Conservation (phyloP, 2,797 vertebrate species). For the Myotis pilosus region DNA sequence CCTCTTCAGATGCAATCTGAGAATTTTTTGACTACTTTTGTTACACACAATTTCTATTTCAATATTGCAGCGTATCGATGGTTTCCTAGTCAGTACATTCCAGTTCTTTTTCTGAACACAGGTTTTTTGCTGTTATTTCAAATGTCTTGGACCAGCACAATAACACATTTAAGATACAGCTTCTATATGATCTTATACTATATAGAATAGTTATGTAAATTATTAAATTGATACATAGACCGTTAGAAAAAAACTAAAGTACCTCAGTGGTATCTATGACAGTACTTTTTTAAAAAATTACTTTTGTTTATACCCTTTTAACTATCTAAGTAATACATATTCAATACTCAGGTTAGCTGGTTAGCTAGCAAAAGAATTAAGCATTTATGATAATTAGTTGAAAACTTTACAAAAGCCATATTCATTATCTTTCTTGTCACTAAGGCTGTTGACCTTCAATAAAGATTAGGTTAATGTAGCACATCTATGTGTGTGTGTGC, state of each 20-base stretch:
- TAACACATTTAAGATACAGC: constrained; percentile 45
- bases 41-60: constrained; percentile 77
- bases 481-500: background rate
- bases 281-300: background rate
- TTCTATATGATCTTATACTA: constrained; percentile 55
- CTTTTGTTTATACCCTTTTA: constrained; percentile 58
- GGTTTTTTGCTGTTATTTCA: constrained; percentile 52
- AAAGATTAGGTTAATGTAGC: constrained; percentile 66
- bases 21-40: constrained; percentile 70
- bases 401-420: constrained; percentile 76
- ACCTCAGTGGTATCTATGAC: constrained; percentile 61
- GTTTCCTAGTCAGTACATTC: constrained; percentile 46
- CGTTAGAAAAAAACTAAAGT: constrained; percentile 53
- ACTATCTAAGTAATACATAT: constrained; percentile 61
- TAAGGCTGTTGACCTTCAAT: constrained; percentile 65
- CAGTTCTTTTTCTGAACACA: constrained; percentile 61
- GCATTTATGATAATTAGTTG: constrained; percentile 68
- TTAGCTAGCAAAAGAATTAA: constrained; percentile 64
- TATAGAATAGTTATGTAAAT: constrained; percentile 54
- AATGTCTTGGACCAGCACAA: constrained; percentile 61
- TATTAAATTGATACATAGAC: constrained; percentile 59
- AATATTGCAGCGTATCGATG: constrained; percentile 63
- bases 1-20: constrained; percentile 61
- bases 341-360: constrained; percentile 72
- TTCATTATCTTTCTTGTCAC: constrained; percentile 63